A percentile compares a stretch with the other conserved stretches of the same genome.
Evolutionary conservation across 2,113 vertebrate genomes (phyloP).

Genomic region (Sturnira hondurensis): DNA sequence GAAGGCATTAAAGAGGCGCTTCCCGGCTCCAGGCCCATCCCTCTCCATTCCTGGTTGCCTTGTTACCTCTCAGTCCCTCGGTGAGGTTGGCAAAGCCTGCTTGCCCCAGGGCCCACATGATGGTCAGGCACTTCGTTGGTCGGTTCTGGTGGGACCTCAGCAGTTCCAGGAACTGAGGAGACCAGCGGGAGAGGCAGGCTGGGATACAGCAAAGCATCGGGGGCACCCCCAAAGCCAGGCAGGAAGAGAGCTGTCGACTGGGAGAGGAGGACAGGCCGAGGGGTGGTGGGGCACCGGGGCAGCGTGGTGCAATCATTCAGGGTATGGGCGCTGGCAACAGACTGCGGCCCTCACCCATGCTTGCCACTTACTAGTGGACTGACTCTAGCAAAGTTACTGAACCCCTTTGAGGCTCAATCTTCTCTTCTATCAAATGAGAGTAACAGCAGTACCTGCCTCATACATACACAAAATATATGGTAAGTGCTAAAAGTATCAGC

Average conservation of each 20-base stretch:
- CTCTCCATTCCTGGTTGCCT: not conserved
- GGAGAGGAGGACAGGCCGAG: not conserved
- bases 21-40: not conserved
- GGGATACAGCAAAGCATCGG: not conserved
- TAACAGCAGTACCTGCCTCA: not conserved
- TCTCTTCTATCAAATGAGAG: not conserved
- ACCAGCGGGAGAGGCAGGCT: not conserved
- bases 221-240: fast-evolving
- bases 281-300: not conserved
- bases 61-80: conserved; percentile 91
- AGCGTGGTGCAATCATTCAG: not conserved
- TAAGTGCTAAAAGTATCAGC: too few relatives aligned
- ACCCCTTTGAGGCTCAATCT: not conserved
- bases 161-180: conserved; percentile 90
- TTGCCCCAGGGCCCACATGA: conserved; percentile 97
- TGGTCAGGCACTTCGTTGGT: conserved; percentile 90
- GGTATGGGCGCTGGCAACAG: not conserved
- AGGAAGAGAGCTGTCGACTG: not conserved
- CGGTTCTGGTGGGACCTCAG: conserved; percentile 91
- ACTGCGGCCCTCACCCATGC: not conserved
- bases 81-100: conserved; percentile 90
- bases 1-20: not conserved
- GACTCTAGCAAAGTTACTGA: not conserved
- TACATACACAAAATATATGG: fast-evolving
- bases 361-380: not conserved